Evolutionary conservation across 2,797 vertebrate species (phyloP).

Genomic region (Hydrophis major): DNA sequence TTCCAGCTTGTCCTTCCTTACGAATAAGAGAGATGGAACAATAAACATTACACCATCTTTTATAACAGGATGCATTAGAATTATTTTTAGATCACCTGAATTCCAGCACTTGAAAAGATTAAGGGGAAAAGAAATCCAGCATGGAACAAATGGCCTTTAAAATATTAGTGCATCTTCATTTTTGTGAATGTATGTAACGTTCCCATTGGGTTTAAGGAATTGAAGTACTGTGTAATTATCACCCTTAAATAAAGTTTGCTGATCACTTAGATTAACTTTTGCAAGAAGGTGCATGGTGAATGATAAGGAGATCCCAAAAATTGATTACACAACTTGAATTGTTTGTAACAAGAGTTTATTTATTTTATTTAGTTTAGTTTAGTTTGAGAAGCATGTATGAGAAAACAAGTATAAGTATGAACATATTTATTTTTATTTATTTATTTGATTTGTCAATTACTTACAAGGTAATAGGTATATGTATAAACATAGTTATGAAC

Average conservation of each 20-base stretch:
- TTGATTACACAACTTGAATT: not conserved
- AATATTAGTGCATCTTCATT: conserved; percentile 8
- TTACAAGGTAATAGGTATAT: no score
- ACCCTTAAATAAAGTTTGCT: conserved; percentile 30
- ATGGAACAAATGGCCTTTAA: conserved; percentile 2
- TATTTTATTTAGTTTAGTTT: no score
- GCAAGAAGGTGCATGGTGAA: not conserved
- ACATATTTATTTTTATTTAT: no score
- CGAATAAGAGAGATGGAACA: not conserved
- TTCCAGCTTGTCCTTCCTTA: not conserved
- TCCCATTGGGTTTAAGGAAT: not conserved
- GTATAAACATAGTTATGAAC: no score
- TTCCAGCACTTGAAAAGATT: not conserved
- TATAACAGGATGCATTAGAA: no score
- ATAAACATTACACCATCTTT: not conserved
- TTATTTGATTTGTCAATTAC: no score
- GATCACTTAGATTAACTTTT: not conserved
- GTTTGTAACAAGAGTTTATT: not conserved
- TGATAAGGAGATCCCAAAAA: not conserved
- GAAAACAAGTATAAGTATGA: no score
- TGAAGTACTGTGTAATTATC: not conserved
- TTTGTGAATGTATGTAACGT: conserved; percentile 7
- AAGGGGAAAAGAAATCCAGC: not conserved
- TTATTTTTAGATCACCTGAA: not conserved
- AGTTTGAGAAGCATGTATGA: no score